Conservation (phyloP, 2,888 invertebrate genomes). For the Julus scanicus region DNA sequence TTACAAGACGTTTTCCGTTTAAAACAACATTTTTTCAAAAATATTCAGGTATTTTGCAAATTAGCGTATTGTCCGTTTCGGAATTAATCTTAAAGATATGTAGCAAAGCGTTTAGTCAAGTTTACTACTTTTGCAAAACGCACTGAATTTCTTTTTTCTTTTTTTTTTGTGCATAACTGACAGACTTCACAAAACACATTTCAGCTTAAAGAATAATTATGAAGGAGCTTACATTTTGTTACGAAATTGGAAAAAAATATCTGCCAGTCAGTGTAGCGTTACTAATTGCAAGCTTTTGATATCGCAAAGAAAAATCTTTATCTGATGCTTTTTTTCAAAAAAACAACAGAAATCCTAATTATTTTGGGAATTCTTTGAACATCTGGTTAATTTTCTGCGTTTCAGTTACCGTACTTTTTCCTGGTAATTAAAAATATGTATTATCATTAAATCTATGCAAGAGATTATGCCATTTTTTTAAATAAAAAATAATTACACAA, state of each 20-base stretch:
- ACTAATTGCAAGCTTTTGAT: neutral
- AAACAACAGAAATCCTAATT: neutral
- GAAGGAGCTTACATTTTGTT: neutral
- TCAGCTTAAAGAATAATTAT: neutral
- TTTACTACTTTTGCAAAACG: neutral
- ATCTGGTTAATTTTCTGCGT: neutral
- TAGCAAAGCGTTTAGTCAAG: neutral
- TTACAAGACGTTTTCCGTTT: neutral
- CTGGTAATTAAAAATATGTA: neutral
- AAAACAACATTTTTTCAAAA: neutral
- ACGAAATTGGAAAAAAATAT: neutral
- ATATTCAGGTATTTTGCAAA: conserved; percentile 8
- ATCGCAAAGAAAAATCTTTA: neutral
- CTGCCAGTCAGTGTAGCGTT: neutral
- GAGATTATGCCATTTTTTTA: neutral
- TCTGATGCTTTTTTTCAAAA: neutral
- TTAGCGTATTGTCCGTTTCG: neutral
- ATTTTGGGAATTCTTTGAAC: neutral
- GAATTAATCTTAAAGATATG: neutral
- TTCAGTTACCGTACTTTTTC: neutral
- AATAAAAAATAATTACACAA: neutral
- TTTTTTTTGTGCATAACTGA: neutral
- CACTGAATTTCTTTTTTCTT: neutral
- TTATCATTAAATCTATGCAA: neutral
- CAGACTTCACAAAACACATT: neutral